These are phyloP conservation scores for Apotomis capreana DNA, from an alignment of 2,888 invertebrate genomes.

Conservation along the genomic window DNA sequence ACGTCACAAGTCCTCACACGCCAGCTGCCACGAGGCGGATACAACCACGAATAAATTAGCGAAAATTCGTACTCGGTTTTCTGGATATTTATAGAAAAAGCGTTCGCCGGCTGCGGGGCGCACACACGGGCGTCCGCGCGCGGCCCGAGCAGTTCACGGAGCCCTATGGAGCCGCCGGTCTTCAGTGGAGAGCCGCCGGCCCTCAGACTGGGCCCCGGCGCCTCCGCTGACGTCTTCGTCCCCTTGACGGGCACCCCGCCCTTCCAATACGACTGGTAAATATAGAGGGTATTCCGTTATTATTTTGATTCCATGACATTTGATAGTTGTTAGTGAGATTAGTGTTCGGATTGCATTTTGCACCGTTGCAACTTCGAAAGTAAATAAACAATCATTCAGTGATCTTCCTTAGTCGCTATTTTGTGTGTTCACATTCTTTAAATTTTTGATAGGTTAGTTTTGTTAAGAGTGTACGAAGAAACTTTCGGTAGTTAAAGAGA, in stretches of 20 bases:
- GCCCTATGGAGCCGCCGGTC: slow-evolving; percentile 77
- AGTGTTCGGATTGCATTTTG: background rate
- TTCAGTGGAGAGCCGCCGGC: slow-evolving; percentile 64
- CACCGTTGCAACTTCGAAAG: too few relatives aligned
- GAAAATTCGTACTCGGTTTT: slow-evolving; percentile 74
- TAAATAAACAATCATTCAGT: too few relatives aligned
- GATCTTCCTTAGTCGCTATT: too few relatives aligned
- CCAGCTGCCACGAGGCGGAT: slow-evolving; percentile 40
- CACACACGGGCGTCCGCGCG: slow-evolving; percentile 77
- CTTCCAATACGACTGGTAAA: slow-evolving; percentile 71
- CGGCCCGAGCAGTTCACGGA: slow-evolving; percentile 72
- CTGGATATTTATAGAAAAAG: slow-evolving; percentile 81
- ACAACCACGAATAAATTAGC: slow-evolving; percentile 59
- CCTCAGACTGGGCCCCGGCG: slow-evolving; percentile 70
- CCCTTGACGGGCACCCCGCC: slow-evolving; percentile 70
- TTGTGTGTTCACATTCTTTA: too few relatives aligned
- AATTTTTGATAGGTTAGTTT: too few relatives aligned
- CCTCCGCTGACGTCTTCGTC: slow-evolving; percentile 60
- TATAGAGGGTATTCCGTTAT: slow-evolving; percentile 50
- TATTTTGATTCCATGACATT: slow-evolving; percentile 15
- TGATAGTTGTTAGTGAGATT: slow-evolving; percentile 21
- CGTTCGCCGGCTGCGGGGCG: slow-evolving; percentile 68
- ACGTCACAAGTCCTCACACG: slow-evolving; percentile 8
- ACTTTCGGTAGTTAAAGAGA: too few relatives aligned
- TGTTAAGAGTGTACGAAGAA: too few relatives aligned